Conservation (phyloP, 2,113 vertebrate genomes). For the Panthera uncia region DNA sequence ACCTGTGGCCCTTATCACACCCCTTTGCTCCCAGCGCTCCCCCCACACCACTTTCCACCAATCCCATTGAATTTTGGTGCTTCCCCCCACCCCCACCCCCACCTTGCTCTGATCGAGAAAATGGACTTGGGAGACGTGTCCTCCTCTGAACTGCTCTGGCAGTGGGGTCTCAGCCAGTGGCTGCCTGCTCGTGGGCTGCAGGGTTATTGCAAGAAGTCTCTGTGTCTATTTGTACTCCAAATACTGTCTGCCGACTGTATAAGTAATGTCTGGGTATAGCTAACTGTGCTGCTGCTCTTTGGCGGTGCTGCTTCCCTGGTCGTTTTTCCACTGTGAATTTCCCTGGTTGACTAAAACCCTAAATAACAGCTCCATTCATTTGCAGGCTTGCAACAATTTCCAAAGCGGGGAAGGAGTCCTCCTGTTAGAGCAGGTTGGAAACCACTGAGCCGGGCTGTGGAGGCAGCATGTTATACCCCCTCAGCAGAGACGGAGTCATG, state of each 20-base stretch:
- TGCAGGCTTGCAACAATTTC: neutral
- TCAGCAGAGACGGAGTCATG: neutral
- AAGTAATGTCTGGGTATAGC: neutral
- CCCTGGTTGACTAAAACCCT: neutral
- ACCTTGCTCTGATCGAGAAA: neutral
- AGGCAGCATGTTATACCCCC: neutral
- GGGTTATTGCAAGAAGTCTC: neutral
- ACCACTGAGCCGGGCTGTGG: neutral
- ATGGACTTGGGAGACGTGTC: neutral
- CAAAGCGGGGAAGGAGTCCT: neutral
- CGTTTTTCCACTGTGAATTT: neutral
- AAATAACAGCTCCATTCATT: neutral
- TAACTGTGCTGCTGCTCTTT: neutral
- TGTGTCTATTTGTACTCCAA: neutral
- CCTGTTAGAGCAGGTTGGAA: neutral
- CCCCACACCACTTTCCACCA: neutral
- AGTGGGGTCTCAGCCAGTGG: neutral
- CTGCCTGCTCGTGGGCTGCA: neutral
- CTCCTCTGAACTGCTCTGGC: neutral
- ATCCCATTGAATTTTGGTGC: no score
- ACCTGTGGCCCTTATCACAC: neutral
- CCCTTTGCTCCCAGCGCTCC: neutral
- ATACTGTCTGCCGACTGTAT: neutral
- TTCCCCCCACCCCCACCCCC: neutral
- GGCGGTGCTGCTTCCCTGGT: neutral